Evolutionary conservation across 2,113 vertebrate genomes (phyloP).

Genomic region (Siniperca chuatsi): DNA sequence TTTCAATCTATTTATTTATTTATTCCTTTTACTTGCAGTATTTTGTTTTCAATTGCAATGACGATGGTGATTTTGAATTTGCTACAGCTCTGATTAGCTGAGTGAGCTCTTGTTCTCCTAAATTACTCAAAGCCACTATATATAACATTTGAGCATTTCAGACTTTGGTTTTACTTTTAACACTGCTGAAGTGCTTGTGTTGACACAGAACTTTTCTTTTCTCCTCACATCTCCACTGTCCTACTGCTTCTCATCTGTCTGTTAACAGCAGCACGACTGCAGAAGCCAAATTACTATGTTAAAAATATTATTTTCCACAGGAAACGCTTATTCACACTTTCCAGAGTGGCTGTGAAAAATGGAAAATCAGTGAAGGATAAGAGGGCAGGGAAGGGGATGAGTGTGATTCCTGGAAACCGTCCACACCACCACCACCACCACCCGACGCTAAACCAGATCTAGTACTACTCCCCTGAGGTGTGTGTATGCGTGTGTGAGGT

Average conservation of each 20-base stretch:
- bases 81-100: too few relatives aligned
- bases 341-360: conserved; percentile 55
- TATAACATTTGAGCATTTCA: too few relatives aligned
- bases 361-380: conserved; percentile 62
- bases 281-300: conserved; percentile 5
- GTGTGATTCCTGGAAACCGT: conserved; percentile 52
- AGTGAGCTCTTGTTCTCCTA: too few relatives aligned
- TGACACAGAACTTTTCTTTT: conserved; percentile 21
- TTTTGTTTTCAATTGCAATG: too few relatives aligned
- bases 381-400: conserved; percentile 23
- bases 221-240: neutral
- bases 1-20: too few relatives aligned
- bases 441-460: conserved; percentile 14
- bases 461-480: conserved; percentile 10
- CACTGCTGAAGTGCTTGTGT: neutral
- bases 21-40: too few relatives aligned
- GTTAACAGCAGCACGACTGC: conserved; percentile 26
- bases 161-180: too few relatives aligned
- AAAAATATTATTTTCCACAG: conserved; percentile 54
- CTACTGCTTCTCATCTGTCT: conserved; percentile 4
- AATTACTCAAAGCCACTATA: too few relatives aligned
- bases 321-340: conserved; percentile 59
- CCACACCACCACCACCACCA: conserved; percentile 28
- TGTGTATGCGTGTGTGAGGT: neutral
- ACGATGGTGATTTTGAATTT: too few relatives aligned